phyloP scores from a whole-genome alignment of 1,140 invertebrate genomes.

The Procambarus virginalis region DNA sequence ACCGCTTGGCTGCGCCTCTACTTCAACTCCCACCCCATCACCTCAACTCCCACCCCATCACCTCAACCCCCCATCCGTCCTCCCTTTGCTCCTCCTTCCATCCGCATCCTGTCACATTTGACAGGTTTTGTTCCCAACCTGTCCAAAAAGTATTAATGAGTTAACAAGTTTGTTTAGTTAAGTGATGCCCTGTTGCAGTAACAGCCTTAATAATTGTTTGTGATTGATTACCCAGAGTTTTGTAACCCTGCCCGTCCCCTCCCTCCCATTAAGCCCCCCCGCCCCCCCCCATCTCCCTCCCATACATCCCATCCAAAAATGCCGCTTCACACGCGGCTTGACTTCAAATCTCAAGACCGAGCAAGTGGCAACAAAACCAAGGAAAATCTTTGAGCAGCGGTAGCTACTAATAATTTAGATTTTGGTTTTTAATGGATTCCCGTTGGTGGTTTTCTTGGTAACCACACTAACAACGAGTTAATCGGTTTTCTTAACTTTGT shows the following conservation, averaged over 20 bases:
- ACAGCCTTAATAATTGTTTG: background rate
- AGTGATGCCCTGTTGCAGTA: background rate
- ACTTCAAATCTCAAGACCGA: conserved; percentile 24
- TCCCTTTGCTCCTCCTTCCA: background rate
- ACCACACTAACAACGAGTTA: conserved; percentile 27
- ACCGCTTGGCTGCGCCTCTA: conserved; percentile 35
- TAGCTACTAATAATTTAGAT: conserved; percentile 24
- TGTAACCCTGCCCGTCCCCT: background rate
- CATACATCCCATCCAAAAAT: background rate
- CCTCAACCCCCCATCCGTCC: background rate
- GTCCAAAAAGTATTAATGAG: conserved; percentile 1
- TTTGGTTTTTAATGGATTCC: conserved; percentile 18
- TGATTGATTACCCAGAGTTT: background rate
- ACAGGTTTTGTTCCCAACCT: background rate
- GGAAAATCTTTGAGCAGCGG: conserved; percentile 11
- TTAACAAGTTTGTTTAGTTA: background rate
- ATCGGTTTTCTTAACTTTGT: conserved; percentile 27
- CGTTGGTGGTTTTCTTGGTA: conserved; percentile 21
- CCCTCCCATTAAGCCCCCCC: background rate
- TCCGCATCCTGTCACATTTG: background rate
- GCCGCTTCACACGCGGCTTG: background rate
- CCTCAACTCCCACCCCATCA: background rate
- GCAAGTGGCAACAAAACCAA: conserved; percentile 46
- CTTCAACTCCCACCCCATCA: background rate
- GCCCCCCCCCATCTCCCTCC: background rate